Evolutionary conservation across 2,797 vertebrate genomes (phyloP), one percentile per base, ranked within the genome.

Genomic region (Manis crassicaudata): DNA sequence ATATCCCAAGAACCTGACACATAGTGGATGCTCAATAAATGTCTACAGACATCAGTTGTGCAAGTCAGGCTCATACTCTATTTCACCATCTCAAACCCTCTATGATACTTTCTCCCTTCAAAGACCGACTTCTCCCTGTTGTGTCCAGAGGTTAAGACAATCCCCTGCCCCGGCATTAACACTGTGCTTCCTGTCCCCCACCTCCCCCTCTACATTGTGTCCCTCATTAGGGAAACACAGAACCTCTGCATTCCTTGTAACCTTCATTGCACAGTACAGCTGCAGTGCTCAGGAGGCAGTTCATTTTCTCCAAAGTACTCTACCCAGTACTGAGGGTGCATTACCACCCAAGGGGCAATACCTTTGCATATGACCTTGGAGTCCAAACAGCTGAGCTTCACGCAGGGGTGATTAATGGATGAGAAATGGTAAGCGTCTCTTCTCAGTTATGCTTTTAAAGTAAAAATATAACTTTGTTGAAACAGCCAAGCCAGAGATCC

Each of bases 391-490:
- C 80, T 70, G 76, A 85, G 89, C 62, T 83, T 79, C 43, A 43
- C 0, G 5, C 35, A 14, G 6, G 0, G 3, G 75, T 67, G 63
- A 96, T 94, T 95, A 96, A 90, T 9, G 63, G 91, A 92, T 75
- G 58, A 93, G 87, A 97, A 91, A 94, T 29, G 79, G 20, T 62
- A 35, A 79, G 35, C 40, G 16, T 73, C 84, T 93, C 92, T 70
- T 70, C 90, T 93, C 84, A 16, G 79, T 92, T 92, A 92, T 52
- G 17, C 80, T 77, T 92, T 92, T 96, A 93, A 95, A 96, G 92
- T 94, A 95, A 96, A 96, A 97, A 96, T 88, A 95, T 81, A 97
- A 97, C 50, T 92, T 82, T 62, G 75, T 97, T 95, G 96, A 94
- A 95, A 91, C 70, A 92, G 97, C 82, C 89, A 95, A 93, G 88